Percentiles rank a stretch among this genome's conserved stretches.
These are phyloP conservation scores for Ara ararauna DNA, from an alignment of 2,797 vertebrate genomes.

Conservation along the genomic window DNA sequence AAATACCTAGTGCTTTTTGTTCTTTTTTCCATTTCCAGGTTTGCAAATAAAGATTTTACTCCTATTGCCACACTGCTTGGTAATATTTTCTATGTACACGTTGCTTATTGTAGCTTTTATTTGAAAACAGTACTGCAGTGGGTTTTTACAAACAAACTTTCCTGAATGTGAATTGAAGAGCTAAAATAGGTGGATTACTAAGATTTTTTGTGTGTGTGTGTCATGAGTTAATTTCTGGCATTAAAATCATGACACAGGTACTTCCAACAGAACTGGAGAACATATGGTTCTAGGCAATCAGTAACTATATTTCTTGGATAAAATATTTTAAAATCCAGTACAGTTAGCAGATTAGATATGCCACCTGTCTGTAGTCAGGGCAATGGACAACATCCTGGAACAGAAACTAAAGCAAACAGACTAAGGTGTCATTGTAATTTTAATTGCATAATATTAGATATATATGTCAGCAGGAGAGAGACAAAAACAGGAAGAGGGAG, in stretches of 20 bases:
- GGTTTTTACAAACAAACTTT: neutral
- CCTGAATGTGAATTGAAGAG: neutral
- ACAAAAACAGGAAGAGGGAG: neutral
- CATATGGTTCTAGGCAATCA: neutral
- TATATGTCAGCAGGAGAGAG: neutral
- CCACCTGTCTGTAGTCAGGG: neutral
- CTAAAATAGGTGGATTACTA: neutral
- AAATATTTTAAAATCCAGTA: neutral
- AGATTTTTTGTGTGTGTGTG: neutral
- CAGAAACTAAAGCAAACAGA: neutral
- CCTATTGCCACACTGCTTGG: neutral
- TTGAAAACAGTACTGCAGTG: neutral
- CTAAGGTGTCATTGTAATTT: neutral
- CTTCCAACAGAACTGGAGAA: neutral
- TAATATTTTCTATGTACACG: neutral
- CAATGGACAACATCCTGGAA: neutral
- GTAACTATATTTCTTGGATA: neutral
- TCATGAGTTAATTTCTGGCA: neutral
- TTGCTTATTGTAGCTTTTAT: neutral
- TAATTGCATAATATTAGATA: neutral
- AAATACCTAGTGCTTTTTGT: neutral
- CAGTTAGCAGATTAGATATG: neutral
- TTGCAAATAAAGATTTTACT: neutral
- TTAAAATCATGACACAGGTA: neutral
- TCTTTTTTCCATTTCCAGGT: neutral